phyloP scores from a whole-genome alignment of 2,797 vertebrate genomes.

The Caiman crocodilus region DNA sequence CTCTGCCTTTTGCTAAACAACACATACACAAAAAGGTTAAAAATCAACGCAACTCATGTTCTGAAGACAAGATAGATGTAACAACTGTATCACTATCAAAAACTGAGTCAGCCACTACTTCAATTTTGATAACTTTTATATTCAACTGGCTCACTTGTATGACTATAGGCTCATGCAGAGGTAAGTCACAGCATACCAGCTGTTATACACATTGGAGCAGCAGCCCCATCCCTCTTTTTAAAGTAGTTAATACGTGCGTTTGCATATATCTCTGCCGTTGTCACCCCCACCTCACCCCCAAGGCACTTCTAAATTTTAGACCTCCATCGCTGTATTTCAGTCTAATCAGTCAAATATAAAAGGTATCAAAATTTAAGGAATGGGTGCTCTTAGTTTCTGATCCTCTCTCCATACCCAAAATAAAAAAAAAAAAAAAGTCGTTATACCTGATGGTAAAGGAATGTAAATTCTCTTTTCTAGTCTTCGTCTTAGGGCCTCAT shows the following conservation, averaged over 20 bases:
- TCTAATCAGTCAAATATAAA: neutral
- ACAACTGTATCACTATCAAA: too few species aligned
- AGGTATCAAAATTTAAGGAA: neutral
- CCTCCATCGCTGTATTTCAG: neutral
- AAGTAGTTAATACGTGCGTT: too few species aligned
- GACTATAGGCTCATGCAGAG: too few species aligned
- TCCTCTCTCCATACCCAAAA: neutral
- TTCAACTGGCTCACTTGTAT: too few species aligned
- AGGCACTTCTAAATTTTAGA: neutral
- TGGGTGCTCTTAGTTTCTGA: constrained; percentile 14
- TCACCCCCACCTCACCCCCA: neutral
- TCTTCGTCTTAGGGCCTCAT: constrained; percentile 94
- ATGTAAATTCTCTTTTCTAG: constrained; percentile 99
- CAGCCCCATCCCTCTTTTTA: too few species aligned
- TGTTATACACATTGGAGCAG: too few species aligned
- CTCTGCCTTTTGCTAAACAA: constrained; percentile 90
- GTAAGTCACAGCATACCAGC: too few species aligned
- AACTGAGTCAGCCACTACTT: too few species aligned
- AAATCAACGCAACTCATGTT: neutral
- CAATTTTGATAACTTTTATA: too few species aligned
- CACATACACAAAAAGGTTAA: constrained; percentile 36
- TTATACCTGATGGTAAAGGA: constrained; percentile 94
- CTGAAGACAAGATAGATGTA: neutral
- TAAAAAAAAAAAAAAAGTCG: neutral
- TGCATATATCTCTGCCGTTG: too few species aligned